Conservation (phyloP, 2,888 invertebrate genomes). For the Ennomos fuscantarius region DNA sequence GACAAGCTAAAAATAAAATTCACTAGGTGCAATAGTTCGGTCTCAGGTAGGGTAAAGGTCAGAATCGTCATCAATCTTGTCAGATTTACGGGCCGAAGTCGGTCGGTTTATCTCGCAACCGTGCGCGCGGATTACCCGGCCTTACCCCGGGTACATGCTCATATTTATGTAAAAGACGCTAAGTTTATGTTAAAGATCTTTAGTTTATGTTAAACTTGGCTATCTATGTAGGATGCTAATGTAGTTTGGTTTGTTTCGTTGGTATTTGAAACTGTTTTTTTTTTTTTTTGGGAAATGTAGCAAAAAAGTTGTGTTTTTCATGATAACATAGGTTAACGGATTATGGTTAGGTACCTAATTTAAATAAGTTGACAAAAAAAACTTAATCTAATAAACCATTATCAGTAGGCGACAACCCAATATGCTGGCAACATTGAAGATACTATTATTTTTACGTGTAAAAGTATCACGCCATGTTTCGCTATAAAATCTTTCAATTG, state of each 20-base stretch:
- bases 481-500: no score
- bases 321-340: no score
- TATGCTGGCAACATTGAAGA: no score
- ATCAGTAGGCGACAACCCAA: no score
- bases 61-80: constrained; percentile 70
- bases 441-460: no score
- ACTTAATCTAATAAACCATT: no score
- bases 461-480: no score
- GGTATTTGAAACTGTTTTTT: no score
- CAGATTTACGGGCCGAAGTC: constrained; percentile 66
- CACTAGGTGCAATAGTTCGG: constrained; percentile 49
- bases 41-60: constrained; percentile 55
- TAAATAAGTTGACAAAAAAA: no score
- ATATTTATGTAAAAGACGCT: constrained; percentile 36
- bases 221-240: constrained; percentile 17
- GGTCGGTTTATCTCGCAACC: constrained; percentile 64
- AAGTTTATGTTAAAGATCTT: constrained; percentile 27
- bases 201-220: constrained; percentile 28
- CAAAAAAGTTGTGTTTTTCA: no score
- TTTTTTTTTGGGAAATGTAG: no score
- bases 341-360: no score
- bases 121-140: constrained; percentile 52
- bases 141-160: constrained; percentile 21
- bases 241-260: constrained; percentile 7
- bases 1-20: constrained; percentile 33